Evolutionary conservation across 2,888 invertebrate genomes (phyloP), one percentile per base, ranked within the genome.

Genomic region (Parochlus steinenii): DNA sequence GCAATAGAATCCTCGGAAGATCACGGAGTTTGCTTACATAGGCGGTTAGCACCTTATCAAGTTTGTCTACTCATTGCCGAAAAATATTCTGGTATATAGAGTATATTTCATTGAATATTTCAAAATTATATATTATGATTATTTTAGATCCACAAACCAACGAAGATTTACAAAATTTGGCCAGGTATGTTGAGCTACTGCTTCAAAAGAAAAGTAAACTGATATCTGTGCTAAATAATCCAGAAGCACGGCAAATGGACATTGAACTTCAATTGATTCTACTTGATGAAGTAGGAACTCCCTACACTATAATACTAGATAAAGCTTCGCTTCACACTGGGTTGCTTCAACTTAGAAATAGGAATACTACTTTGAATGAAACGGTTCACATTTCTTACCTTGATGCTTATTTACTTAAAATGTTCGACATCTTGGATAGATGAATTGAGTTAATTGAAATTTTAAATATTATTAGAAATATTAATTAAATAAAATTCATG

Each of bases 1-100:
- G 36, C 29, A 23, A 24, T 30, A 4, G 30, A 20, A 18, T 19
- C 30, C 11, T 19, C 30, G 2, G 29, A 29, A 3, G 26, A 29
- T 11, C 30, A 28, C 19, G 30, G 24, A 7, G 28, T 22, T n/a
- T n/a, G n/a, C n/a, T 36, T 36, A 10, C 36, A 36, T 17, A 23
- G 36, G 2, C 10, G 36, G 10, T 19, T 28, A 7, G 36, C 36
- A n/a, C 36, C 36, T 8, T 36, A 24, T 18, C 36, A 36, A 15
- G 10, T 36, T n/a, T 20, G 30, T 14, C 14, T 36, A 6, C 17
- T 36, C 17, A 14, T 10, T 5, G 18, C 16, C 18, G 30, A 29
- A 20, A 4, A 12, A 11, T 23, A 23, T 3, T n/a, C n/a, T n/a
- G n/a, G n/a, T n/a, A n/a, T n/a, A n/a, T n/a, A n/a, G n/a, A n/a